phyloP scores from a whole-genome alignment of 2,797 vertebrate species.

The Luscinia luscinia region DNA sequence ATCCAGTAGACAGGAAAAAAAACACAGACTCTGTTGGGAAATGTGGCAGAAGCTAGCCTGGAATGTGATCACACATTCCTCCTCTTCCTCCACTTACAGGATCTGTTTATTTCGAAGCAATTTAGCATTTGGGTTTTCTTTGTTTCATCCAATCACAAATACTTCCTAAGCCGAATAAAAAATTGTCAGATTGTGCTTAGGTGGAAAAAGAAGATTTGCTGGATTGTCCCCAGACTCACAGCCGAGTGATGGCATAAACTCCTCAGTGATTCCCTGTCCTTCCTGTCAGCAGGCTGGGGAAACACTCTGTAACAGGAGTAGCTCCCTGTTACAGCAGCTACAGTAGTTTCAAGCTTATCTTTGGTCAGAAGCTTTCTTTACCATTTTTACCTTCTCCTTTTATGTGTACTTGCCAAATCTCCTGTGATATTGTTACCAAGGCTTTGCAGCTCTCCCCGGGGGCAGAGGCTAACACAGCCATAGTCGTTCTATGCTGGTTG shows the following conservation, averaged over 20 bases:
- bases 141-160: background rate
- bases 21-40: background rate
- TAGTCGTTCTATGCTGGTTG: background rate
- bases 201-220: background rate
- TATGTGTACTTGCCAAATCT: background rate
- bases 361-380: background rate
- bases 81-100: background rate
- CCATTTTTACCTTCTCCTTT: background rate
- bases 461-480: background rate
- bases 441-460: background rate
- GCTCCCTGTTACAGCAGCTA: background rate
- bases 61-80: background rate
- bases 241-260: background rate
- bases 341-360: background rate
- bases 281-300: background rate
- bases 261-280: background rate
- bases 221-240: background rate
- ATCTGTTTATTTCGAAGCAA: background rate
- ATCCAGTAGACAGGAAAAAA: background rate
- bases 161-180: background rate
- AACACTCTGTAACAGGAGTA: background rate
- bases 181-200: background rate
- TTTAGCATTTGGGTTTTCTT: background rate
- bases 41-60: background rate
- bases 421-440: background rate